phyloP scores from a whole-genome alignment of 1,140 invertebrate genomes.

The Eulimnadia texana region DNA sequence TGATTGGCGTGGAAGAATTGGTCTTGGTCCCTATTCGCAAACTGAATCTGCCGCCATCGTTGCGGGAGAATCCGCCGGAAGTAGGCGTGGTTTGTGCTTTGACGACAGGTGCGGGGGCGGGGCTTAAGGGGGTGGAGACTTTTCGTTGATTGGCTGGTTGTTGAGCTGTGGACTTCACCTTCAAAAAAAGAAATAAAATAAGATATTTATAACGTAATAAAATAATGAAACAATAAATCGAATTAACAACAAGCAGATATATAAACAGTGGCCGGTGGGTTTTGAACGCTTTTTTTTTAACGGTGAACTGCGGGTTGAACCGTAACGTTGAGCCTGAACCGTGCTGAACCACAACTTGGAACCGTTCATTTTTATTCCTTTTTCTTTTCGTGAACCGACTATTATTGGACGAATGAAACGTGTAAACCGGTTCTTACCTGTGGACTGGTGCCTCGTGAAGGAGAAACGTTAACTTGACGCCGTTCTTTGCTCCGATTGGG shows the following conservation, averaged over 20 bases:
- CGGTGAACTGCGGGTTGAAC: too few species aligned
- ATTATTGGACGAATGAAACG: not conserved
- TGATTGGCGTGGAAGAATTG: not conserved
- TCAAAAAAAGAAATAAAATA: too few species aligned
- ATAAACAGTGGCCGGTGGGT: too few species aligned
- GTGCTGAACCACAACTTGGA: too few species aligned
- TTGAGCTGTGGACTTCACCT: not conserved
- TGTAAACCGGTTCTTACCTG: not conserved
- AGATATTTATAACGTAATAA: too few species aligned
- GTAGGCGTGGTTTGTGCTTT: conserved; percentile 13
- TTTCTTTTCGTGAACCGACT: too few species aligned
- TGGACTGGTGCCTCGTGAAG: conserved; percentile 5
- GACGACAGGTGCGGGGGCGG: not conserved
- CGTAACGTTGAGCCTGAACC: too few species aligned
- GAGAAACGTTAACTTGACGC: not conserved
- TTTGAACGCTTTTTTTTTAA: too few species aligned
- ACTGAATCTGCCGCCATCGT: conserved; percentile 48
- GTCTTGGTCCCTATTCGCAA: conserved; percentile 11
- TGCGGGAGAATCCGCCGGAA: conserved; percentile 35
- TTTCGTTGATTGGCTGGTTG: not conserved
- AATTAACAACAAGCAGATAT: too few species aligned
- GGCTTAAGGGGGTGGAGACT: not conserved
- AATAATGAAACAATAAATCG: too few species aligned
- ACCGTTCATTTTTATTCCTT: too few species aligned
- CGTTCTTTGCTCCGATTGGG: conserved; percentile 1